Evolutionary conservation across 2,797 vertebrate genomes (phyloP), one percentile per base, ranked within the genome.

Genomic region (Pelobates cultripes): DNA sequence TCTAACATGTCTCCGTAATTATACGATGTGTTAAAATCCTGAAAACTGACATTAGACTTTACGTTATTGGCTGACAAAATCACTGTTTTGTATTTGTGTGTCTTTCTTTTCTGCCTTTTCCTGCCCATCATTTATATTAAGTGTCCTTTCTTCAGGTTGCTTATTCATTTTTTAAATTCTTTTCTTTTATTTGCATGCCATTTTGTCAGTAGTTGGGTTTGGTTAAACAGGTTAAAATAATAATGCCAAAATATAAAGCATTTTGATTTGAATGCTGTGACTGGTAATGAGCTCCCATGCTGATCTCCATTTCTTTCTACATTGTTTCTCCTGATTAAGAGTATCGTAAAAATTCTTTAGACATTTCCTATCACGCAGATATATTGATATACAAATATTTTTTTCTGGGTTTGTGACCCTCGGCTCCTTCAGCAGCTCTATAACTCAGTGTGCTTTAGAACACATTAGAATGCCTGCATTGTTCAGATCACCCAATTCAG

Each of bases 281-380:
- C n/a, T 61, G 60, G 8, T 60, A 69, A 44, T 57, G 8, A 40
- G 41, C n/a, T 7, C 63, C 15, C 43, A 13, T 44, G 28, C 40
- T 43, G 42, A 69, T 78, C 41, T 43, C 47, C 28, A 77, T 77
- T 67, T 66, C 13, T 17, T 43, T 41, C 63, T 67, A 68, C 63
- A 67, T 76, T 75, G 60, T 76, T 76, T 77, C 45, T 14, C 64
- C 41, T 68, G 45, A 77, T 68, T 77, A 77, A 68, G 66, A 57
- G 66, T 70, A 70, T 43, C 47, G 53, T 70, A 70, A 69, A 69
- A 69, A 28, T 15, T 69, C 72, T 17, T 6, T 51, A 77, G 14
- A 47, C 47, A 69, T 57, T 77, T n/a, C 45, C 14, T 43, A 70
- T 43, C 42, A 61, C 13, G 42, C 42, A 71, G 68, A 78, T 71